A percentile compares a stretch with the other conserved stretches of the same genome.
Conservation (phyloP, 2,113 vertebrate genomes). For the Blennius ocellaris region DNA sequence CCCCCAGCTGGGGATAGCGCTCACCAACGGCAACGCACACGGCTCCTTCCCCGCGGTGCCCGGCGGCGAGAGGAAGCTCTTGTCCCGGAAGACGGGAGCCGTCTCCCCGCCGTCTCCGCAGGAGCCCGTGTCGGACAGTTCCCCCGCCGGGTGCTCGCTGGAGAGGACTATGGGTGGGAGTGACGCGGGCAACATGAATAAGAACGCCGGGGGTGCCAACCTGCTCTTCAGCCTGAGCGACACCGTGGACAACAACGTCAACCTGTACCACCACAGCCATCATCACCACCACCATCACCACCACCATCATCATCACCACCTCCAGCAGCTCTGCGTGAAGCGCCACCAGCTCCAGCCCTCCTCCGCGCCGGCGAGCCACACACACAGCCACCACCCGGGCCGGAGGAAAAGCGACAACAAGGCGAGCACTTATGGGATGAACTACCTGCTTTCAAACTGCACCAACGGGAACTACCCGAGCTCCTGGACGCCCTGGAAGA, state of each 20-base stretch:
- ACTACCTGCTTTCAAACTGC: conserved; percentile 91
- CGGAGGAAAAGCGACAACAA: conserved; percentile 97
- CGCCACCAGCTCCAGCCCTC: conserved; percentile 74
- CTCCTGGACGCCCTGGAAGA: conserved; percentile 95
- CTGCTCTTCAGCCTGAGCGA: conserved; percentile 77
- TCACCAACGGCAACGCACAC: conserved; percentile 63
- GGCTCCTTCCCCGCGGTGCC: conserved; percentile 44
- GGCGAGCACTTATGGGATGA: conserved; percentile 97
- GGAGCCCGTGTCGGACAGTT: conserved; percentile 87
- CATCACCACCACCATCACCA: conserved; percentile 25
- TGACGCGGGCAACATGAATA: conserved; percentile 72
- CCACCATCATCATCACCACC: conserved; percentile 39
- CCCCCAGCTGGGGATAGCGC: conserved; percentile 50
- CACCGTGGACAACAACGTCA: conserved; percentile 81
- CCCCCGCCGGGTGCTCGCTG: conserved; percentile 83
- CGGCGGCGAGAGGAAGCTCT: conserved; percentile 74
- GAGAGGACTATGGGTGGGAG: conserved; percentile 78
- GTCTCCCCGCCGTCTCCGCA: conserved; percentile 85
- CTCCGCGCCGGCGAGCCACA: conserved; percentile 70
- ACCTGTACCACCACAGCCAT: conserved; percentile 69
- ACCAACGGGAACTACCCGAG: conserved; percentile 80
- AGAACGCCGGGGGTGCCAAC: conserved; percentile 70
- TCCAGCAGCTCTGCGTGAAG: conserved; percentile 77
- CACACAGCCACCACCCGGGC: conserved; percentile 89
- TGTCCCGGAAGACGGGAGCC: conserved; percentile 84